Evolutionary conservation across 2,888 invertebrate species (phyloP), one percentile per base, ranked within the genome.

Genomic region (Sylvicola cinctus): DNA sequence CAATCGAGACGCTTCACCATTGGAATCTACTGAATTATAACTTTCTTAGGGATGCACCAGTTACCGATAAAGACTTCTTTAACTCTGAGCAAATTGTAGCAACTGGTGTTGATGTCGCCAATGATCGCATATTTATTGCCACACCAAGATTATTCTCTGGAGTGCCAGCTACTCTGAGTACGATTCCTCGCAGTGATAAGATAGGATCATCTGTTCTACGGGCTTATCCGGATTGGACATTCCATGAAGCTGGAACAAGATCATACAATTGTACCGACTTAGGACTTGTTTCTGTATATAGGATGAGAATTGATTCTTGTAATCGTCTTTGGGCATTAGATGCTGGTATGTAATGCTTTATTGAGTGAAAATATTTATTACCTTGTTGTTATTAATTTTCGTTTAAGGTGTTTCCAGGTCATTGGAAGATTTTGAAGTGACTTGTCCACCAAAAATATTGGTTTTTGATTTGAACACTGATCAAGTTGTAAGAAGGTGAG

Each of bases 291-390:
- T 83, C 83, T 1, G 80, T 81, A 29, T 84, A 84, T 60, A 65
- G 84, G 16, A 54, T 74, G 32, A 67, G 75, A 13, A 61, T 72
- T 23, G 84, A 84, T 52, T 68, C 74, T n/a, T 84, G 84, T 57
- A 76, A 81, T 53, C 63, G 84, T 13, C 60, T 84, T 3, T 84
- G 84, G 84, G 74, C 77, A 2, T 56, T 84, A 36, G 84, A 85
- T 55, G 72, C 80, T 3, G 84, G 79, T 0, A 65, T 34, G 75
- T 74, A 37, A 71, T 76, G 48, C 71, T 71, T n/a, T 16, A 16
- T 14, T 55, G 57, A 41, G 10, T 36, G 25, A 38, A 31, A 17
- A 17, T 2, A 2, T 11, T 16, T 8, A 11, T 12, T 16, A 20
- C 27, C 32, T 11, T 29, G 6, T n/a, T 14, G 29, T 29, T 28